These are phyloP conservation scores for Aphaenogaster ashmeadi DNA, from an alignment of 1,140 invertebrate genomes.

Conservation along the genomic window DNA sequence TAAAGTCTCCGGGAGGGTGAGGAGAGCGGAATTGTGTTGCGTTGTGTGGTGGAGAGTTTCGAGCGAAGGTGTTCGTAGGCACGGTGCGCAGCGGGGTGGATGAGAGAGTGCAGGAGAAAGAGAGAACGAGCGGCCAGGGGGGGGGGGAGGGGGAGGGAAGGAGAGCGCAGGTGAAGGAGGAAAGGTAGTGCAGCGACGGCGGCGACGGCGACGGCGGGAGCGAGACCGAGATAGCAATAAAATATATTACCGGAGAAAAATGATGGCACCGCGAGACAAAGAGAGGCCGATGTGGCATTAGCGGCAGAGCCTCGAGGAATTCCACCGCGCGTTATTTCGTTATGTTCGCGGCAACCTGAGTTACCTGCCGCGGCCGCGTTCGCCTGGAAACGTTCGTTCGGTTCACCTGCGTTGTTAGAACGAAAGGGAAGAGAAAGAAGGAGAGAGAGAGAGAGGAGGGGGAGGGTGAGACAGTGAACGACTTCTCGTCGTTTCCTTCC, in stretches of 20 bases:
- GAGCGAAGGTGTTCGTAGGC: conserved; percentile 73
- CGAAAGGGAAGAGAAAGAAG: not conserved
- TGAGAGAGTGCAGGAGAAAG: conserved; percentile 72
- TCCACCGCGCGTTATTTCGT: conserved; percentile 77
- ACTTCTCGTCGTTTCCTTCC: conserved; percentile 2
- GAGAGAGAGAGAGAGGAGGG: not conserved
- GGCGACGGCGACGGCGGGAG: conserved; percentile 53
- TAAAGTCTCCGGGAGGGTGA: conserved; percentile 80
- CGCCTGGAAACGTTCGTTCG: conserved; percentile 47
- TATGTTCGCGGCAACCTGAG: conserved; percentile 71
- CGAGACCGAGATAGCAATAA: conserved; percentile 83
- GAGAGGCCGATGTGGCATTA: conserved; percentile 82
- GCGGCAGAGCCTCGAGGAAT: conserved; percentile 80
- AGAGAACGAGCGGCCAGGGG: not conserved
- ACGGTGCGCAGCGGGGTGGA: conserved; percentile 44
- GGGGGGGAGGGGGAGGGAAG: not conserved
- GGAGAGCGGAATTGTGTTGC: conserved; percentile 73
- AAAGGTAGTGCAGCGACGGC: conserved; percentile 67
- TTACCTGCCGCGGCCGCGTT: conserved; percentile 63
- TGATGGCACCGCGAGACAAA: conserved; percentile 85
- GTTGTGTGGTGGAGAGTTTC: conserved; percentile 69
- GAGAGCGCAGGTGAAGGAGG: conserved; percentile 62
- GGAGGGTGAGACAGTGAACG: no score
- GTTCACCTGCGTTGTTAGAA: conserved; percentile 36
- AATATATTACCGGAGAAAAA: conserved; percentile 87